phyloP scores from a whole-genome alignment of 2,888 invertebrate species.

The Unio pictorum region DNA sequence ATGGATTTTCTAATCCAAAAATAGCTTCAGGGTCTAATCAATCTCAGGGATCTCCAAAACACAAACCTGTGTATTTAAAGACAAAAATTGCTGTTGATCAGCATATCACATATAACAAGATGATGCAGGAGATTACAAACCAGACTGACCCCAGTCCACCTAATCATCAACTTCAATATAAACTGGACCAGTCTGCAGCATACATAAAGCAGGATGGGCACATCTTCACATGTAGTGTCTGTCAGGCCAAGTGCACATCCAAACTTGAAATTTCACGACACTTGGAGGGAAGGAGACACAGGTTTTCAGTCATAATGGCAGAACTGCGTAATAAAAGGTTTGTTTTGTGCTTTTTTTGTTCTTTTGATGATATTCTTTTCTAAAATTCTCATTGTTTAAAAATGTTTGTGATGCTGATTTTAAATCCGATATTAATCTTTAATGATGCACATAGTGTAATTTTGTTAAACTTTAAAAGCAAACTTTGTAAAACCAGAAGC shows the following conservation, averaged over 20 bases:
- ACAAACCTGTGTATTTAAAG: background rate
- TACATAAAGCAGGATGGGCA: slow-evolving; percentile 23
- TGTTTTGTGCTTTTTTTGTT: background rate
- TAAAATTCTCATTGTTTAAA: too few species aligned
- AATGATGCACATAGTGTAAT: too few species aligned
- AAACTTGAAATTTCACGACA: slow-evolving; percentile 33
- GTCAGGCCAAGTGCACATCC: slow-evolving; percentile 36
- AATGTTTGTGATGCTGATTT: too few species aligned
- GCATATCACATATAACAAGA: slow-evolving; percentile 32
- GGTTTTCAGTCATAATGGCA: slow-evolving; percentile 34
- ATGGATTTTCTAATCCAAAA: too few species aligned
- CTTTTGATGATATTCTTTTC: background rate
- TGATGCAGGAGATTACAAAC: slow-evolving; percentile 2
- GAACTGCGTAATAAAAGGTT: slow-evolving; percentile 42
- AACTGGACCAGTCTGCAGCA: background rate
- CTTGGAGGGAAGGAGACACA: slow-evolving; percentile 38
- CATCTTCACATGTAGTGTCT: slow-evolving; percentile 29
- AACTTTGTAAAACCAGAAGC: too few species aligned
- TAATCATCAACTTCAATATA: background rate
- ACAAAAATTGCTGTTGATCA: slow-evolving; percentile 42
- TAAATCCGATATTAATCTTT: too few species aligned
- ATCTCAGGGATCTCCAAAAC: background rate
- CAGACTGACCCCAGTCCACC: slow-evolving; percentile 8
- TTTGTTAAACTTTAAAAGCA: too few species aligned
- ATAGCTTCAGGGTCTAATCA: too few species aligned